A percentile compares a stretch with the other conserved stretches of the same genome.
Evolutionary conservation across 2,113 vertebrate genomes (phyloP).

Genomic region (Macrotus californicus): DNA sequence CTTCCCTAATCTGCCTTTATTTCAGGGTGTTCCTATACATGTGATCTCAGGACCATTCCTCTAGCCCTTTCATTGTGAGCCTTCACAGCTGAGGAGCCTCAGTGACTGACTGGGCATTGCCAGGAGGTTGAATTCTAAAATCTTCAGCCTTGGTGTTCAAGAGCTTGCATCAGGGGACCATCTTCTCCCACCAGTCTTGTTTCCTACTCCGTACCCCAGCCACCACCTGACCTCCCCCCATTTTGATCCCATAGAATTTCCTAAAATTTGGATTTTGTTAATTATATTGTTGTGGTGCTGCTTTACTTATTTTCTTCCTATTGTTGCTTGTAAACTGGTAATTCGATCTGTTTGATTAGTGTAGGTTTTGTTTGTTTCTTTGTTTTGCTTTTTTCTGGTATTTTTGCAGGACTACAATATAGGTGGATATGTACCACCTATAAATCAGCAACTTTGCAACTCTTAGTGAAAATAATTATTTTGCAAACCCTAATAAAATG

Average conservation of each 20-base stretch:
- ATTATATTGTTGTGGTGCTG: background rate
- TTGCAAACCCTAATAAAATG: background rate
- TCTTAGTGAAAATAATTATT: conserved; percentile 7
- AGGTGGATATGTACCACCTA: background rate
- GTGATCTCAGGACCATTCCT: background rate
- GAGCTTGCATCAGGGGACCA: background rate
- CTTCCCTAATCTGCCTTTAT: background rate
- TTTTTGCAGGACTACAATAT: background rate
- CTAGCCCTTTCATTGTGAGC: background rate
- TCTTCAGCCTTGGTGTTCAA: background rate
- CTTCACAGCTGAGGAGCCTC: background rate
- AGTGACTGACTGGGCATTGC: background rate
- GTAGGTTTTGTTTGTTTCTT: background rate
- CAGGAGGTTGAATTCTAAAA: background rate
- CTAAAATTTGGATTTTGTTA: background rate
- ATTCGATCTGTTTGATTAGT: background rate
- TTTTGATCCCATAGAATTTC: background rate
- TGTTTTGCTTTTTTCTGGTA: background rate
- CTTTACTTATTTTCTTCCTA: background rate
- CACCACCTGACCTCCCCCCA: too few species aligned
- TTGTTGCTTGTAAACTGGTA: background rate
- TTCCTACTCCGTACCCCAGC: background rate
- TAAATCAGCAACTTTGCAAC: background rate
- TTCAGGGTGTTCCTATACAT: background rate
- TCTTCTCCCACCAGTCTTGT: background rate